phyloP scores from a whole-genome alignment of 2,113 vertebrate species.

The Rhinolophus sinicus region DNA sequence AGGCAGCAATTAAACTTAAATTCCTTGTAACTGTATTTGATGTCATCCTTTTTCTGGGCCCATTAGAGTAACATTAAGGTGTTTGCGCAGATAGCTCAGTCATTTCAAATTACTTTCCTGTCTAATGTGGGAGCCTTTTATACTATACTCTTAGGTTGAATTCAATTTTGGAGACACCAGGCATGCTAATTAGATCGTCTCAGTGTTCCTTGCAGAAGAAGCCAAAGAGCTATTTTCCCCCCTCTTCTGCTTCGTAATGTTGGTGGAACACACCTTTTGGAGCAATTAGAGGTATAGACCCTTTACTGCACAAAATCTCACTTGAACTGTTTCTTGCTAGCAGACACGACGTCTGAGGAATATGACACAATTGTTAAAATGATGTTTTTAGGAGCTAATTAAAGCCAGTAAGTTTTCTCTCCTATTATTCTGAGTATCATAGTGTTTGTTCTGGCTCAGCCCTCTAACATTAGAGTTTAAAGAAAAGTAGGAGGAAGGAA shows the following conservation, averaged over 20 bases:
- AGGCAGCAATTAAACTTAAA: slow-evolving; percentile 84
- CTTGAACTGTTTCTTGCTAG: slow-evolving; percentile 64
- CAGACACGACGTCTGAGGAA: slow-evolving; percentile 54
- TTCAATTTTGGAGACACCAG: slow-evolving; percentile 87
- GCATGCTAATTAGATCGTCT: slow-evolving; percentile 85
- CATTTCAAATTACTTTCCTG: slow-evolving; percentile 86
- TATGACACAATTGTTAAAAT: slow-evolving; percentile 1
- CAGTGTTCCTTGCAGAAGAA: slow-evolving; percentile 74
- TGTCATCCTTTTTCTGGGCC: slow-evolving; percentile 79
- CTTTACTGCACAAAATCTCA: slow-evolving; percentile 50
- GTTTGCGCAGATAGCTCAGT: slow-evolving; percentile 87
- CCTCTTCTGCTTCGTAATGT: slow-evolving; percentile 66
- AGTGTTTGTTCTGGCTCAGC: slow-evolving; percentile 33
- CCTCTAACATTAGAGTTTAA: slow-evolving; percentile 4
- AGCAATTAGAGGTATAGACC: slow-evolving; percentile 68
- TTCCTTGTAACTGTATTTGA: slow-evolving; percentile 81
- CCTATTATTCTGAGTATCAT: slow-evolving; percentile 34
- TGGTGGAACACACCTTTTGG: slow-evolving; percentile 54
- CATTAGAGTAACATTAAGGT: slow-evolving; percentile 86
- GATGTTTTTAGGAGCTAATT: slow-evolving; percentile 64
- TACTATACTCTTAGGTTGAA: slow-evolving; percentile 87
- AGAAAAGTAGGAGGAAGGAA: neutral
- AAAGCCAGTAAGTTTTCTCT: neutral
- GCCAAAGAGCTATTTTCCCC: slow-evolving; percentile 64
- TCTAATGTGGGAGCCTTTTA: slow-evolving; percentile 87